A percentile compares a stretch with the other conserved stretches of the same genome.
These are phyloP conservation scores for Mongoloraphidia duomilia DNA, from an alignment of 2,888 invertebrate species.

Conservation along the genomic window DNA sequence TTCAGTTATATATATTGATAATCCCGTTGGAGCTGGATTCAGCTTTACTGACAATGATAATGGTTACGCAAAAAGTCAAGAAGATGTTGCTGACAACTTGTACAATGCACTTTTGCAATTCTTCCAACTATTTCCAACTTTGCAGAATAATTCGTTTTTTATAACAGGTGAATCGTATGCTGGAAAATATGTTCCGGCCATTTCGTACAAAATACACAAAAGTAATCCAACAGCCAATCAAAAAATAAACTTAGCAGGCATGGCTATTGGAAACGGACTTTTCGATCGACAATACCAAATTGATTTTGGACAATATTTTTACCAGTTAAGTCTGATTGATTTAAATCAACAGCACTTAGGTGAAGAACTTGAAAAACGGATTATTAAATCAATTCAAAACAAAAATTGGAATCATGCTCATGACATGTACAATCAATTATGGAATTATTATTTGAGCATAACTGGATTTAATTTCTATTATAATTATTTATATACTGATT, in stretches of 20 bases:
- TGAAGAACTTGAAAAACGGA: slow-evolving; percentile 28
- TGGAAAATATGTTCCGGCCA: slow-evolving; percentile 44
- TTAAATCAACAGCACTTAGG: slow-evolving; percentile 38
- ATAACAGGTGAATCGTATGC: slow-evolving; percentile 76
- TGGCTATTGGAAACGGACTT: slow-evolving; percentile 59
- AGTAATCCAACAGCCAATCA: slow-evolving; percentile 34
- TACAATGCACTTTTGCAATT: slow-evolving; percentile 60
- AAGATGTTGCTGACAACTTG: slow-evolving; percentile 58
- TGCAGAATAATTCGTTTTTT: slow-evolving; percentile 56
- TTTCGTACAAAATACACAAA: slow-evolving; percentile 49
- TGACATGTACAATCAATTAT: slow-evolving; percentile 16
- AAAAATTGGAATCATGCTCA: slow-evolving; percentile 21
- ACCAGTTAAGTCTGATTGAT: slow-evolving; percentile 52
- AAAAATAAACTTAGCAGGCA: slow-evolving; percentile 48
- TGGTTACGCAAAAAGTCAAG: slow-evolving; percentile 62
- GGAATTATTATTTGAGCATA: slow-evolving; percentile 44
- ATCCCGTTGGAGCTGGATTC: slow-evolving; percentile 79
- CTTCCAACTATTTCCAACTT: slow-evolving; percentile 59
- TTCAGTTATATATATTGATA: slow-evolving; percentile 71
- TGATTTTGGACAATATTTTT: slow-evolving; percentile 55
- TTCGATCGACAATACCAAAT: slow-evolving; percentile 58
- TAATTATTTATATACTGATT: slow-evolving; percentile 47
- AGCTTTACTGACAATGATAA: slow-evolving; percentile 62
- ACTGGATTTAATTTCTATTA: slow-evolving; percentile 58
- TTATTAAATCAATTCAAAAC: slow-evolving; percentile 17